Evolutionary conservation across 1,140 invertebrate species (phyloP).

Genomic region (Macrobrachium rosenbergii): DNA sequence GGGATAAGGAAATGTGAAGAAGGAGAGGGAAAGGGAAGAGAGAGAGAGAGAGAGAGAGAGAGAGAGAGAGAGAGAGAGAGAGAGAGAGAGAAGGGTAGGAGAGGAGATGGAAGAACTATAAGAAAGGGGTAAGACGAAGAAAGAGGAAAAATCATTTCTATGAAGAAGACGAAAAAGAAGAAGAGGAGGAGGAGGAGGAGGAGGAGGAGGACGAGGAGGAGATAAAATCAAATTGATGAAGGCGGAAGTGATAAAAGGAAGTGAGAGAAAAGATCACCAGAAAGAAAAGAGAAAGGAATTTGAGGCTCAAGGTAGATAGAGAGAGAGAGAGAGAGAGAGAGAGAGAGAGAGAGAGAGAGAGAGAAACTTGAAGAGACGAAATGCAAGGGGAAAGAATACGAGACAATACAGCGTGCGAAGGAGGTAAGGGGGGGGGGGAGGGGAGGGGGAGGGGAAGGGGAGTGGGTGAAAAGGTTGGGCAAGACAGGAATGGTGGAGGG

Average conservation of each 20-base stretch:
- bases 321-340: not conserved
- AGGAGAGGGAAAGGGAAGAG: not conserved
- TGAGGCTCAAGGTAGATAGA: not conserved
- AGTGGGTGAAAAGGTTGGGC: too few species aligned
- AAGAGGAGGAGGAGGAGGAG: not conserved
- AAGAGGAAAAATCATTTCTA: not conserved
- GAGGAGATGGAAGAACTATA: not conserved
- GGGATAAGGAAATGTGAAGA: not conserved
- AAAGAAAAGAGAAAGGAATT: not conserved
- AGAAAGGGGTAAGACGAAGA: not conserved
- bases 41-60: not conserved
- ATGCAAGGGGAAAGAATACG: too few species aligned
- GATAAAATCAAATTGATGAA: not conserved
- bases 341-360: not conserved
- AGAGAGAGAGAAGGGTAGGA: not conserved
- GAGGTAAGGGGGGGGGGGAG: too few species aligned
- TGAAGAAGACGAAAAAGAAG: not conserved
- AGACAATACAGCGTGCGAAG: too few species aligned
- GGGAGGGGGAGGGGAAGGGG: too few species aligned
- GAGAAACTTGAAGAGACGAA: too few species aligned
- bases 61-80: not conserved
- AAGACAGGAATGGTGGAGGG: too few species aligned
- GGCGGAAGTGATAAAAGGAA: not conserved
- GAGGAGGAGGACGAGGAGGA: not conserved
- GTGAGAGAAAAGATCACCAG: not conserved